Conservation (phyloP, 2,888 invertebrate species). For the Drosophila macrospina region DNA sequence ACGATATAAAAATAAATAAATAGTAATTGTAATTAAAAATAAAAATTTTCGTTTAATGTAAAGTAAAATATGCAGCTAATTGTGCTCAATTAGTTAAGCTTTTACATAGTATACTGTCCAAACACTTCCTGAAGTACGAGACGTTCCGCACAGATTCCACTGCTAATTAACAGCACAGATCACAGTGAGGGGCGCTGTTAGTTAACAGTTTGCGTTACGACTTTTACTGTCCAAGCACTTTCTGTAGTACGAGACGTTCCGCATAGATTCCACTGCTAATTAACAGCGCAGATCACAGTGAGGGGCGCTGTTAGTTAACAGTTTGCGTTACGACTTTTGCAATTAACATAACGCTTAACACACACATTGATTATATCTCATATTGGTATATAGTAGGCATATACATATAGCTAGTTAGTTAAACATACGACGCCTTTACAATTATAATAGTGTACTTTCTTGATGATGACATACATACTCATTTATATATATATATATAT, state of each 20-base stretch:
- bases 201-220: constrained; percentile 24
- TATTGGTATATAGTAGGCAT: constrained; percentile 40
- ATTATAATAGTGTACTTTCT: constrained; percentile 53
- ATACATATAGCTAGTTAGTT: constrained; percentile 64
- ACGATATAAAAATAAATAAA: constrained; percentile 24
- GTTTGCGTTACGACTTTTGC: constrained; percentile 12
- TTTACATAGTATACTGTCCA: constrained; percentile 17
- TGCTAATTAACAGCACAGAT: constrained; percentile 25
- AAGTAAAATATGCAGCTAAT: constrained; percentile 8
- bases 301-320: constrained; percentile 27
- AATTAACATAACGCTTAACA: constrained; percentile 40
- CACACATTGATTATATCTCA: constrained; percentile 36
- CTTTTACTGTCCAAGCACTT: constrained; percentile 34
- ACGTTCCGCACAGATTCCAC: constrained; percentile 12
- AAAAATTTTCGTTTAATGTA: not conserved
- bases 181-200: constrained; percentile 14
- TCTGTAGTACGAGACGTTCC: constrained; percentile 18
- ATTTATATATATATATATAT: constrained; percentile 17
- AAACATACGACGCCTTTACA: constrained; percentile 39
- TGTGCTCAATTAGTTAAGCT: constrained; percentile 1
- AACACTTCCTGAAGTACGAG: constrained; percentile 37
- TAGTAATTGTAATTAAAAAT: constrained; percentile 27
- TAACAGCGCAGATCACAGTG: constrained; percentile 14
- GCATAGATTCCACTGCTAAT: constrained; percentile 27
- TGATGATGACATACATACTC: constrained; percentile 57